Evolutionary conservation across 2,888 invertebrate genomes (phyloP).

Genomic region (Dryomyza anilis): DNA sequence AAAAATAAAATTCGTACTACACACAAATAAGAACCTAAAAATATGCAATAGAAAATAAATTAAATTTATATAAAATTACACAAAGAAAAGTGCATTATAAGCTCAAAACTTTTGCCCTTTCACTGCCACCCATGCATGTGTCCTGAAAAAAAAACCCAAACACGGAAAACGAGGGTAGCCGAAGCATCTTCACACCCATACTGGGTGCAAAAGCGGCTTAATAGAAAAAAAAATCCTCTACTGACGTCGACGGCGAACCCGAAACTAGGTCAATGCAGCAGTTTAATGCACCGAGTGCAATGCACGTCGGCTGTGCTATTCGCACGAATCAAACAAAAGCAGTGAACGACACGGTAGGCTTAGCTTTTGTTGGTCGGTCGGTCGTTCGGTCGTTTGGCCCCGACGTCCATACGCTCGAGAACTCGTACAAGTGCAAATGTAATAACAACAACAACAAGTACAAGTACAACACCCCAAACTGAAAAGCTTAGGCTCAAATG

Average conservation of each 20-base stretch:
- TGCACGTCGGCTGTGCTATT: constrained; percentile 29
- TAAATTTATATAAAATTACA: too few relatives aligned
- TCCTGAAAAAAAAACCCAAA: not conserved
- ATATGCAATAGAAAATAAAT: too few relatives aligned
- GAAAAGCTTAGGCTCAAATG: not conserved
- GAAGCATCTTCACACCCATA: too few relatives aligned
- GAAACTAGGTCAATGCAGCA: constrained; percentile 54
- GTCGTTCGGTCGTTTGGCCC: not conserved
- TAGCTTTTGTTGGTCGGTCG: not conserved
- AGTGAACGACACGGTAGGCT: not conserved
- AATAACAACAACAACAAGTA: not conserved
- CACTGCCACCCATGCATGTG: not conserved
- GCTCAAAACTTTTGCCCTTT: not conserved
- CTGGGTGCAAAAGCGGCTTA: too few relatives aligned
- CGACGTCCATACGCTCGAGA: not conserved
- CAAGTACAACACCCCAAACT: too few relatives aligned
- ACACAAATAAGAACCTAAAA: too few relatives aligned
- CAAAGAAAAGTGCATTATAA: too few relatives aligned
- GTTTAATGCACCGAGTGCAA: constrained; percentile 46
- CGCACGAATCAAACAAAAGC: constrained; percentile 4
- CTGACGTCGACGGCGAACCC: not conserved
- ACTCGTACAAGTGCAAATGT: constrained; percentile 4
- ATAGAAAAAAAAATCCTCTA: not conserved
- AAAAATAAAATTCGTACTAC: too few relatives aligned
- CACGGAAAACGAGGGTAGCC: too few relatives aligned